Conservation (phyloP, 2,888 invertebrate species). For the Cartodere bifasciata region DNA sequence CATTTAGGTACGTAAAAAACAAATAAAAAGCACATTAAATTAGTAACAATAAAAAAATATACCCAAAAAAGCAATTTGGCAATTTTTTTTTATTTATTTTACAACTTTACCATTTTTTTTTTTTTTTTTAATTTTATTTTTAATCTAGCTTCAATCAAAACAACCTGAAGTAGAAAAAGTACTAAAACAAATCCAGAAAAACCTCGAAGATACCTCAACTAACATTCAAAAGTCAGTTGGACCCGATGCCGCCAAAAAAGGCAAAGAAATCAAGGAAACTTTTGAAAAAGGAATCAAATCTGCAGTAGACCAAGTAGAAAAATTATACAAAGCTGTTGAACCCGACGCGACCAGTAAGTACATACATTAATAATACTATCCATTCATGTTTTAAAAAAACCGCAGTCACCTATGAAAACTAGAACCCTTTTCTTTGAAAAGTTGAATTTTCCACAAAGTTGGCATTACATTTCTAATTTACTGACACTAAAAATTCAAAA, state of each 20-base stretch:
- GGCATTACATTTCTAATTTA: too few species aligned
- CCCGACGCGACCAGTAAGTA: conserved; percentile 27
- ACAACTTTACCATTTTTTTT: not conserved
- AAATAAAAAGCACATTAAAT: too few species aligned
- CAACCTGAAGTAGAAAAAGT: conserved; percentile 22
- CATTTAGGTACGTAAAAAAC: too few species aligned
- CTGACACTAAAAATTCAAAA: too few species aligned
- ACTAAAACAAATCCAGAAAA: conserved; percentile 25
- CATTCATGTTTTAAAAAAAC: too few species aligned
- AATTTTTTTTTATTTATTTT: too few species aligned
- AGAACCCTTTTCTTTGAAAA: too few species aligned
- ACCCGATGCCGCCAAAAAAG: conserved; percentile 27
- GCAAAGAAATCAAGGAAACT: conserved; percentile 25
- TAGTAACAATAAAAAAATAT: too few species aligned
- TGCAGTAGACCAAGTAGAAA: conserved; percentile 25
- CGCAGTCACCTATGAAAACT: too few species aligned
- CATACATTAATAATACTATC: too few species aligned
- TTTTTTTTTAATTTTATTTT: conserved; percentile 1
- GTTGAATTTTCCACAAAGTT: too few species aligned
- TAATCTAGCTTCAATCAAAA: conserved; percentile 7
- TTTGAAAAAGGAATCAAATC: conserved; percentile 26
- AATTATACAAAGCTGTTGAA: conserved; percentile 26
- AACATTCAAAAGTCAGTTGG: conserved; percentile 24
- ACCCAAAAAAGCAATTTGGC: too few species aligned
- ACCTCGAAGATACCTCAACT: conserved; percentile 21